phyloP scores from a whole-genome alignment of 2,113 vertebrate genomes.

The Bubalus kerabau region DNA sequence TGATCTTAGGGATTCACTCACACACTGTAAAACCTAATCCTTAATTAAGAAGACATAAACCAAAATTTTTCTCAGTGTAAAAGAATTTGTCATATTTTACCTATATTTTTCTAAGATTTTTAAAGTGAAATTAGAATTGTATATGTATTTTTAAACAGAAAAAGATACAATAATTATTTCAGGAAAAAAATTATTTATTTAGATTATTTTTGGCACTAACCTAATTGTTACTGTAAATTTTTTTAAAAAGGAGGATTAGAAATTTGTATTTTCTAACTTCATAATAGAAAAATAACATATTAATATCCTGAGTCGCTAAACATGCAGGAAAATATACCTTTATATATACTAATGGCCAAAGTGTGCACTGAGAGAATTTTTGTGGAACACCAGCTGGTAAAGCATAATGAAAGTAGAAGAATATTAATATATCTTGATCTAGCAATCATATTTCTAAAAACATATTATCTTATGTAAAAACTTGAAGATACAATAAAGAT shows the following conservation, averaged over 20 bases:
- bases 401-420: not conserved
- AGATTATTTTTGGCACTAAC: not conserved
- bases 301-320: not conserved
- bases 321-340: not conserved
- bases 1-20: slow-evolving; percentile 16
- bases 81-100: not conserved
- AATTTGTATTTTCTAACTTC: not conserved
- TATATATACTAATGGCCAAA: not conserved
- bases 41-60: slow-evolving; percentile 11
- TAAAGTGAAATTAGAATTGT: not conserved
- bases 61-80: slow-evolving; percentile 1
- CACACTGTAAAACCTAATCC: not conserved
- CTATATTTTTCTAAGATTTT: not conserved
- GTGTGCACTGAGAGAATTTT: not conserved
- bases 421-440: not conserved
- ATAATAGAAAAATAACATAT: not conserved
- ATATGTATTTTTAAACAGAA: not conserved
- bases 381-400: not conserved
- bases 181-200: not conserved
- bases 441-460: not conserved
- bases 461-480: not conserved
- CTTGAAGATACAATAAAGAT: not conserved
- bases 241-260: not conserved
- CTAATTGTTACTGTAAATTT: not conserved
- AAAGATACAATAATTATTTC: not conserved